Evolutionary conservation across 1,140 invertebrate genomes (phyloP).

Genomic region (Hycleus cichorii): DNA sequence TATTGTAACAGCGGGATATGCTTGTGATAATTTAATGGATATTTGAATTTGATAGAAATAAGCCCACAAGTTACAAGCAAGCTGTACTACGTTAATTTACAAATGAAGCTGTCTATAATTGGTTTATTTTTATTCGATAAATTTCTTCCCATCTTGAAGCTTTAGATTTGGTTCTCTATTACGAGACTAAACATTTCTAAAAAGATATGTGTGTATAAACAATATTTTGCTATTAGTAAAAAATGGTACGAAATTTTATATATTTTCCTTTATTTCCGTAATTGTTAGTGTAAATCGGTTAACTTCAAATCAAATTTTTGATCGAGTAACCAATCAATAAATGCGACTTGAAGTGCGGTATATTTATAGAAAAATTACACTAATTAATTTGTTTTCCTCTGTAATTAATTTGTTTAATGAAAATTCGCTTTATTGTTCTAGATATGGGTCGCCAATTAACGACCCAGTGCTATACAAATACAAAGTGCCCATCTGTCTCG

Average conservation of each 20-base stretch:
- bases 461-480: conserved; percentile 20
- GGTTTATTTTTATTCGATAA: too few species aligned
- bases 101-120: conserved; percentile 12
- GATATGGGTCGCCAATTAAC: conserved; percentile 1
- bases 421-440: conserved; percentile 16
- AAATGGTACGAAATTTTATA: conserved; percentile 30
- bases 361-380: conserved; percentile 13
- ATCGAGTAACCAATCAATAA: too few species aligned
- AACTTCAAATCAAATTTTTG: too few species aligned
- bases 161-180: too few species aligned
- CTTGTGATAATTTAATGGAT: too few species aligned
- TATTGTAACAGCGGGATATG: too few species aligned
- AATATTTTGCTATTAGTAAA: conserved; percentile 30
- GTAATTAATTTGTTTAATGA: not conserved
- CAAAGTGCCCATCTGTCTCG: not conserved
- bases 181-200: conserved; percentile 17
- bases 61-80: conserved; percentile 14
- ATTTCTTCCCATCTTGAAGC: too few species aligned
- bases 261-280: not conserved
- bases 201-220: conserved; percentile 26
- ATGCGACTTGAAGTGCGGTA: not conserved
- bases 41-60: not conserved
- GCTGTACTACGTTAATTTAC: conserved; percentile 13
- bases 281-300: too few species aligned
- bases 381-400: not conserved